Evolutionary conservation across 64 coral and sea anemone genomes (phyloP).

Genomic region (Montipora sp.): DNA sequence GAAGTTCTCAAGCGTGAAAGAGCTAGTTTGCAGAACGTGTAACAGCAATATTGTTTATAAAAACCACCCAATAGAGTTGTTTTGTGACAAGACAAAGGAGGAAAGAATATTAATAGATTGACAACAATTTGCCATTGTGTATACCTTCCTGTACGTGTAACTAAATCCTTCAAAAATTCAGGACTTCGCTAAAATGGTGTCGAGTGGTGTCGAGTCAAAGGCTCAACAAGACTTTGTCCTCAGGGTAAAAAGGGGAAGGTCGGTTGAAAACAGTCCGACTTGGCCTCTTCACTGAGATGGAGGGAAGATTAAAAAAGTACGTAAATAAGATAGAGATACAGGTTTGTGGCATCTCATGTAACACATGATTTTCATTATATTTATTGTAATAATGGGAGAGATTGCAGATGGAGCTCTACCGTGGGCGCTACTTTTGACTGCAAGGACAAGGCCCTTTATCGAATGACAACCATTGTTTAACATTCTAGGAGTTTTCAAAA

Average conservation of each 20-base stretch:
- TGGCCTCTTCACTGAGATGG: background rate
- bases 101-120: background rate
- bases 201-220: background rate
- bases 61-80: background rate
- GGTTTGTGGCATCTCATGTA: too few species aligned
- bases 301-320: too few species aligned
- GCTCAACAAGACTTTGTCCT: background rate
- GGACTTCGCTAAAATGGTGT: background rate
- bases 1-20: background rate
- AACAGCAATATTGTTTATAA: background rate
- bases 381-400: too few species aligned
- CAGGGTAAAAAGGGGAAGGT: background rate
- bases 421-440: too few species aligned
- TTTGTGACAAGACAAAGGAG: background rate
- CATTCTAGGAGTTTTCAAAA: too few species aligned
- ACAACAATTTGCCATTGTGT: background rate
- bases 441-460: too few species aligned
- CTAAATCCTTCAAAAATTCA: background rate
- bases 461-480: too few species aligned
- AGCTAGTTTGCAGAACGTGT: background rate
- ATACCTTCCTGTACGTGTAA: background rate
- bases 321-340: too few species aligned
- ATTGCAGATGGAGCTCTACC: too few species aligned
- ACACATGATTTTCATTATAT: too few species aligned
- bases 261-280: background rate